Evolutionary conservation across 2,113 vertebrate genomes (phyloP).

Genomic region (Asarcornis scutulata): DNA sequence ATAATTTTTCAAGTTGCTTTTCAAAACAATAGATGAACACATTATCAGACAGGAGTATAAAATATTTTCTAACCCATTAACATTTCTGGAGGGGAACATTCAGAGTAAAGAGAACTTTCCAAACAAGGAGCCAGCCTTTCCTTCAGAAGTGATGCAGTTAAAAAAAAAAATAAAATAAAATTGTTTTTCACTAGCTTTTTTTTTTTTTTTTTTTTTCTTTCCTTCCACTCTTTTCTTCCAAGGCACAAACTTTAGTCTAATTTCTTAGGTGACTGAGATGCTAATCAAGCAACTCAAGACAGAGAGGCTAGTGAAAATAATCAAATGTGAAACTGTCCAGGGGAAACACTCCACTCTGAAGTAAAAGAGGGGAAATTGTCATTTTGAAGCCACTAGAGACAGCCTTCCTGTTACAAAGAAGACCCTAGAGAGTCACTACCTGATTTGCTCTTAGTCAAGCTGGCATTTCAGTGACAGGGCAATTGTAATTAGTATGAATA

Average conservation of each 20-base stretch:
- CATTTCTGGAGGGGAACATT: background rate
- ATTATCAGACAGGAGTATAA: background rate
- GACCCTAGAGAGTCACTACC: slow-evolving; percentile 74
- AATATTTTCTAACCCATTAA: background rate
- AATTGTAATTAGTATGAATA: slow-evolving; percentile 83
- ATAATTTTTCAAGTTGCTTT: background rate
- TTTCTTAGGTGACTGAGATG: slow-evolving; percentile 81
- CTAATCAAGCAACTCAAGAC: slow-evolving; percentile 81
- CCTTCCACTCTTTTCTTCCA: background rate
- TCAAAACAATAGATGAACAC: background rate
- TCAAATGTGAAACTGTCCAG: slow-evolving; percentile 81
- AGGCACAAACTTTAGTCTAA: slow-evolving; percentile 70
- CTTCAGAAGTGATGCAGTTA: background rate
- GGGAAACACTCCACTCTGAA: slow-evolving; percentile 75
- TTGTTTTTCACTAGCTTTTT: background rate
- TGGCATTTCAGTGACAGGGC: slow-evolving; percentile 81
- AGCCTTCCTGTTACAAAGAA: slow-evolving; percentile 73
- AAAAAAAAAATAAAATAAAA: too few species aligned
- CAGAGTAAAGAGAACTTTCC: background rate
- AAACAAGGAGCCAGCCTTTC: rapidly evolving
- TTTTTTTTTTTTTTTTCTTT: background rate
- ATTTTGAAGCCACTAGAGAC: slow-evolving; percentile 79
- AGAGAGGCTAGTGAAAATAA: slow-evolving; percentile 76
- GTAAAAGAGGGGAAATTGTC: slow-evolving; percentile 80
- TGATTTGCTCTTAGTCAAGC: slow-evolving; percentile 76